Evolutionary conservation across 2,113 vertebrate species (phyloP), one percentile per base, ranked within the genome.

Genomic region (Osmerus eperlanus): DNA sequence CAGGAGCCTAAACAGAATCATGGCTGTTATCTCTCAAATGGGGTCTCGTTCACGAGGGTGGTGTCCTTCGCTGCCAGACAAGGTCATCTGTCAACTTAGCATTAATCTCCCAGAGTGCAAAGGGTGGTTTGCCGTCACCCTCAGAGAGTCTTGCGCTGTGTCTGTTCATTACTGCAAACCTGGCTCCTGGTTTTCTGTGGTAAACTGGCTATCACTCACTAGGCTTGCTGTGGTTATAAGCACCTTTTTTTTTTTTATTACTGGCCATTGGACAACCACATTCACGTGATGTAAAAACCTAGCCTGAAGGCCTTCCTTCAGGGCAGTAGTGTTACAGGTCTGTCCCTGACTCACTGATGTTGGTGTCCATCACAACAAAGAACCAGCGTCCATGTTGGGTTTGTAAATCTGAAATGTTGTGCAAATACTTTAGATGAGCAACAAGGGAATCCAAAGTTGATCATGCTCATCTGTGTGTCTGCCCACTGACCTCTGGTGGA

Each of bases 101-200:
- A 84, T 82, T 84, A 85, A 87, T 86, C 81, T 87, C 77, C 67
- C 63, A 83, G 85, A 89, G 84, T 89, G 83, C 81, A 79, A 51
- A 58, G 56, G 68, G 82, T 79, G 70, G 72, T 75, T 80, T 36
- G 58, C 8, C 69, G 66, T 70, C 80, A 65, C 55, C 82, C 81
- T 85, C 83, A 73, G 59, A 77, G 65, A 74, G 66, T 54, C 14
- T 54, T 23, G 29, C 21, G 67, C 74, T 54, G 70, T 80, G 74
- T 80, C 65, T 69, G 80, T 83, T 81, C 75, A 84, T 82, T 75
- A 71, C 67, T 68, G 77, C 76, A 81, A 86, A 84, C 82, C 72
- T 72, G 36, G 56, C 73, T 64, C 32, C 25, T 65, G 56, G 70
- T 75, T 69, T 21, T 73, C 16, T 68, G 59, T 76, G 68, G 78